Percentiles rank a stretch among this genome's conserved stretches.
Evolutionary conservation across 1,140 invertebrate species (phyloP).

Genomic region (Pseudobourletiella spinata): DNA sequence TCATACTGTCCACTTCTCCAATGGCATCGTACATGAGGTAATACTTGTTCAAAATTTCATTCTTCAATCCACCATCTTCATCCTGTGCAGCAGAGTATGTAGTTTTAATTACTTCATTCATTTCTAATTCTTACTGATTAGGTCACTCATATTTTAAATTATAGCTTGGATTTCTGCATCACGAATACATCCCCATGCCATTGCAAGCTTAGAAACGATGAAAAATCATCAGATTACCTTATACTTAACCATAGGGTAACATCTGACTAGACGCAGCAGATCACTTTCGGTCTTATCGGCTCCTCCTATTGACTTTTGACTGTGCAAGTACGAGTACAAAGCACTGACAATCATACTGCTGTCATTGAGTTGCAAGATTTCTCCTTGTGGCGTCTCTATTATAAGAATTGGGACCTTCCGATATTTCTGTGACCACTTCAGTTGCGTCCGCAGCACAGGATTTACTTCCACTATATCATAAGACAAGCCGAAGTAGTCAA

Average conservation of each 20-base stretch:
- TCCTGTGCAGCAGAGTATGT: conserved; percentile 41
- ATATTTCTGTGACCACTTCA: conserved; percentile 81
- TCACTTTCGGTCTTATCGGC: background rate
- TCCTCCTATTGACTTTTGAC: conserved; percentile 5
- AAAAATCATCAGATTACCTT: no score
- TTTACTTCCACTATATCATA: conserved; percentile 97
- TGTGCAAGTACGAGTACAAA: conserved; percentile 63
- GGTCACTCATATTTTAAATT: no score
- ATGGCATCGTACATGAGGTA: conserved; percentile 71
- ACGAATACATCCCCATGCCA: no score
- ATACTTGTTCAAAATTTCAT: conserved; percentile 88
- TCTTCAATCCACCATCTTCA: conserved; percentile 55
- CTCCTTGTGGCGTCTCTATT: conserved; percentile 56
- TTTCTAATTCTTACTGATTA: no score
- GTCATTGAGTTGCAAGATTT: conserved; percentile 67
- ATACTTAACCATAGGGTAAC: conserved; percentile 66
- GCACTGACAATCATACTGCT: conserved; percentile 89
- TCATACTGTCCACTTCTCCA: conserved; percentile 44
- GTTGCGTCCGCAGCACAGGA: conserved; percentile 72
- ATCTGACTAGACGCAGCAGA: conserved; percentile 64
- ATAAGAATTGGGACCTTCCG: conserved; percentile 95
- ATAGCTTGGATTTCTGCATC: no score
- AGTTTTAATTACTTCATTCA: no score
- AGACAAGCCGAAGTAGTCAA: conserved; percentile 88
- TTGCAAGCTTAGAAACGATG: no score